These are phyloP conservation scores for Emberiza fucata DNA, from an alignment of 2,113 vertebrate genomes.

Conservation along the genomic window DNA sequence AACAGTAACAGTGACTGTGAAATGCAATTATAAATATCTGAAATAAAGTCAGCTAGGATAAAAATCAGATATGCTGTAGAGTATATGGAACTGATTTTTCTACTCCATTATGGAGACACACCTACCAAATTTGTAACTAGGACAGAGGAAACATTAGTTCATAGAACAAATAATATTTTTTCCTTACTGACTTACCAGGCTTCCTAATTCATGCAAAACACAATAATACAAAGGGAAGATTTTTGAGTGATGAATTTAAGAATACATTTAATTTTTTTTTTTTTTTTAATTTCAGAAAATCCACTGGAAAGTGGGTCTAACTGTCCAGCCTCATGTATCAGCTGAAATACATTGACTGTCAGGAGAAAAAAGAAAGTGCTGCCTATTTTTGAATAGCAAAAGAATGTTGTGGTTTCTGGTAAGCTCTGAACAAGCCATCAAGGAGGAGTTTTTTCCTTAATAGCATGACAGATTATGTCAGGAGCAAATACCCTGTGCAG, in stretches of 20 bases:
- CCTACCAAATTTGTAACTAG: not conserved
- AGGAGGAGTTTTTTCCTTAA: constrained; percentile 15
- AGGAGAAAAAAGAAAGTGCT: not conserved
- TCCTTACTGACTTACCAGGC: not conserved
- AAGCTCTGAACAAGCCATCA: not conserved
- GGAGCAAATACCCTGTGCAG: not conserved
- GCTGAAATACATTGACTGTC: not conserved
- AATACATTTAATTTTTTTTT: not conserved
- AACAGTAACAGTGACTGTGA: not conserved
- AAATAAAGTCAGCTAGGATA: not conserved
- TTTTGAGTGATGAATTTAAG: not conserved
- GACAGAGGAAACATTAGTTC: not conserved
- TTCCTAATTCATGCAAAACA: not conserved
- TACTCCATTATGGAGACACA: not conserved
- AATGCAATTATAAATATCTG: not conserved
- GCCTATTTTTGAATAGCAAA: not conserved
- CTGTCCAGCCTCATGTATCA: not conserved
- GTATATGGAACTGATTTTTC: not conserved
- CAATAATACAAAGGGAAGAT: not conserved
- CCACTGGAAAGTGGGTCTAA: not conserved
- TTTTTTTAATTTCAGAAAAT: not conserved
- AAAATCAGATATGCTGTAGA: not conserved
- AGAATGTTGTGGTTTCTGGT: constrained; percentile 18
- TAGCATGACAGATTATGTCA: not conserved
- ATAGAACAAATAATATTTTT: not conserved